Evolutionary conservation across 2,888 invertebrate genomes (phyloP), one percentile per base, ranked within the genome.

Genomic region (Chironomus riparius): DNA sequence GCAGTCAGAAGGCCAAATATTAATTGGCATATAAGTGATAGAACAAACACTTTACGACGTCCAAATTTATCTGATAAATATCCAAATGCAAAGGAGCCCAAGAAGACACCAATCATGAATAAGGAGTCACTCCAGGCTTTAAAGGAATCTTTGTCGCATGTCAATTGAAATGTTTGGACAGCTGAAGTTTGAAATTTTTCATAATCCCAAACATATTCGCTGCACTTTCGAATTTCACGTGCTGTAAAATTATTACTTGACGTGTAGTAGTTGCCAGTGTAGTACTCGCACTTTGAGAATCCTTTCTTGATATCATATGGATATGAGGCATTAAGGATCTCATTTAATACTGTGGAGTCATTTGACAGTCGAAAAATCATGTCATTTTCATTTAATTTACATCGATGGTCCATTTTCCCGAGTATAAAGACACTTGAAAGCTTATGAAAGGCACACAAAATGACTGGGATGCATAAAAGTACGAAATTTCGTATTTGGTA

Each of bases 391-490:
- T 89, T 89, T 77, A 91, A 81, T 69, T 85, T 81, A 80, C 91
- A 91, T 77, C 91, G 87, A 80, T 88, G 87, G 77, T 87, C 83
- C 76, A 90, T 87, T 83, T 88, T 88, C 4, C 90, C 90, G 77
- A 74, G 50, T 7, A 74, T 47, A 81, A 92, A 91, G 0, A 91
- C 90, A 77, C 90, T 90, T 15, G 88, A 89, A 65, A 92, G 83
- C 82, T 91, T 91, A 81, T 91, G 91, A 79, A 92, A 89, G 70
- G 91, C 91, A 82, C 90, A 90, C 15, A 89, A 85, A 80, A 92
- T 89, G 6, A 90, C 89, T 21, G 91, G 91, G 70, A 91, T 83
- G 80, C 91, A 90, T 65, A 92, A 84, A 65, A 91, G 82, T 77
- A 91, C 84, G 80, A 90, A 91, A 78, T 91, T 88, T 78, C 88